A percentile compares a stretch with the other conserved stretches of the same genome.
phyloP scores from a whole-genome alignment of 1,140 invertebrate genomes.

The Eurytemora carolleeae region DNA sequence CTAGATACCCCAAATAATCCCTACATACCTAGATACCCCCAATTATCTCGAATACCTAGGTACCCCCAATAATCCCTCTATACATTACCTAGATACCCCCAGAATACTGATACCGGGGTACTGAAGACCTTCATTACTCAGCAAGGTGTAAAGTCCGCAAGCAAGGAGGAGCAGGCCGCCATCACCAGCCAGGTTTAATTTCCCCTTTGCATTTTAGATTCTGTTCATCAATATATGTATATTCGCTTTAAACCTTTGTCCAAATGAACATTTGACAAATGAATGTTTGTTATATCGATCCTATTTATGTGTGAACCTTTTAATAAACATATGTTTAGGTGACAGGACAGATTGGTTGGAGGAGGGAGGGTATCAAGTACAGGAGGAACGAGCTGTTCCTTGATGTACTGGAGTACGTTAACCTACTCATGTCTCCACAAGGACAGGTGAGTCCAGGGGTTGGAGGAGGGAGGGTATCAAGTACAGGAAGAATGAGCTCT shows the following conservation, averaged over 20 bases:
- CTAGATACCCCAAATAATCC: no score
- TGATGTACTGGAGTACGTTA: constrained; percentile 97
- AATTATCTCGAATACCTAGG: no score
- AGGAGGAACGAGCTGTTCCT: constrained; percentile 94
- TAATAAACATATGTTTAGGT: constrained; percentile 34
- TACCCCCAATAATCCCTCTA: no score
- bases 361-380: constrained; percentile 97
- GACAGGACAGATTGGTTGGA: constrained; percentile 98
- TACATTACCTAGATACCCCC: no score
- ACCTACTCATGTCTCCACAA: constrained; percentile 97
- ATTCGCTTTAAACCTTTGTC: no score
- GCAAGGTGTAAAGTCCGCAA: constrained; percentile 94
- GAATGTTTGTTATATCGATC: no score
- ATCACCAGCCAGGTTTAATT: constrained; percentile 98
- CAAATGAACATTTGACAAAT: no score
- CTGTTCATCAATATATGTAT: no score
- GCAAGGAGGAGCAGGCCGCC: constrained; percentile 97
- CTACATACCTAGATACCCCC: no score
- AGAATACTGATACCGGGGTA: constrained; percentile 97
- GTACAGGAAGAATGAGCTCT: constrained; percentile 93
- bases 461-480: constrained; percentile 99
- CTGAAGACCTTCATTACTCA: constrained; percentile 99
- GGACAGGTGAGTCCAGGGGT: constrained; percentile 43
- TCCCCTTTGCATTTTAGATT: no score
- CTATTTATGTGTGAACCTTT: not conserved